Evolutionary conservation across 1,140 invertebrate species (phyloP).

Genomic region (Drosophila pallidifrons): DNA sequence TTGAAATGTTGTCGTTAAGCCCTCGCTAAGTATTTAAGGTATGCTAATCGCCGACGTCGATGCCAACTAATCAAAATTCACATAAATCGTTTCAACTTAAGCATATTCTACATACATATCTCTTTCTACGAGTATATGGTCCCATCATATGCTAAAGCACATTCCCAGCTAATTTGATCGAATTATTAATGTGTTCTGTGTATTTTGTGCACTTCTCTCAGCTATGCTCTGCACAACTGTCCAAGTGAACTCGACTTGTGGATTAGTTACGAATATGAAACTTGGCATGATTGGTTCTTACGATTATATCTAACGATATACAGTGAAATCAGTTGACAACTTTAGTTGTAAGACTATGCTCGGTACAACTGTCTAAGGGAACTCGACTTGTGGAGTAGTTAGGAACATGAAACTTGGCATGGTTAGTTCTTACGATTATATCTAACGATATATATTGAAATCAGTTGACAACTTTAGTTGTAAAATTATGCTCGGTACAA

Average conservation of each 20-base stretch:
- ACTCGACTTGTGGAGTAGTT: no score
- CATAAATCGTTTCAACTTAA: constrained; percentile 23
- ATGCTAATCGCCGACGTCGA: constrained; percentile 19
- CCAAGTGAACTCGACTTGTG: no score
- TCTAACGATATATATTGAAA: no score
- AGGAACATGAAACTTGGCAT: no score
- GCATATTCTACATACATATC: constrained; percentile 8
- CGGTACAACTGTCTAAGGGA: no score
- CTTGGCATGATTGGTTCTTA: no score
- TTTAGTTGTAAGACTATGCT: background rate
- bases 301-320: no score
- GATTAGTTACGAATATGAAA: no score
- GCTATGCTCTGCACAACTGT: background rate
- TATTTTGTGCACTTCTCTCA: background rate
- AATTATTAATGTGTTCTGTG: constrained; percentile 21
- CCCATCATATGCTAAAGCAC: background rate
- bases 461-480: no score
- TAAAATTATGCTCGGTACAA: no score
- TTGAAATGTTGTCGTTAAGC: constrained; percentile 21
- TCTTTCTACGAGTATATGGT: background rate
- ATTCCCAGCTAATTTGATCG: constrained; percentile 33
- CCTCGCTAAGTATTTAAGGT: constrained; percentile 15
- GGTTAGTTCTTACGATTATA: no score
- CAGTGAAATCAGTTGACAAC: no score
- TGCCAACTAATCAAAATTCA: constrained; percentile 37